These are phyloP conservation scores for Lophochroa leadbeateri DNA, from an alignment of 2,113 vertebrate genomes.

Conservation along the genomic window DNA sequence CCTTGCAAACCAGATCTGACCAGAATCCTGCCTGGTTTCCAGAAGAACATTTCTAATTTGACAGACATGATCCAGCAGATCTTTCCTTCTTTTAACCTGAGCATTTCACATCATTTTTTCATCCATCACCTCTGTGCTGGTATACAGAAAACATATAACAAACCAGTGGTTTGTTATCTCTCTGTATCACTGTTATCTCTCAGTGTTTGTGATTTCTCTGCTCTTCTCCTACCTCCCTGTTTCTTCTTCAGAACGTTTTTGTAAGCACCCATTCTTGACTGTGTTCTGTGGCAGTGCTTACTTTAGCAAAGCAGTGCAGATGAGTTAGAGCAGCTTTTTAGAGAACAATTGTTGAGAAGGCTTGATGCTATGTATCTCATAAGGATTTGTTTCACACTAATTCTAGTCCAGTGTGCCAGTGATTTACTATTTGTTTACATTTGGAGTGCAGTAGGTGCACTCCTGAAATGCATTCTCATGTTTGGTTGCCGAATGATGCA, in stretches of 20 bases:
- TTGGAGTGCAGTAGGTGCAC: neutral
- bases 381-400: neutral
- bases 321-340: neutral
- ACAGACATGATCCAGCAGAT: neutral
- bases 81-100: neutral
- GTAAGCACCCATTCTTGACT: neutral
- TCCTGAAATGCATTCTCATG: neutral
- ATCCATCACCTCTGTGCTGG: neutral
- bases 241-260: neutral
- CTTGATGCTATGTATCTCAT: neutral
- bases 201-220: too few species aligned
- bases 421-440: neutral
- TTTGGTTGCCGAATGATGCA: neutral
- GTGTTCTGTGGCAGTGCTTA: neutral
- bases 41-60: neutral
- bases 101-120: neutral
- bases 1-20: neutral
- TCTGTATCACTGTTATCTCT: too few species aligned
- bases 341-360: neutral
- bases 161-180: too few species aligned
- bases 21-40: neutral
- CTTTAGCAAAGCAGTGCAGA: neutral
- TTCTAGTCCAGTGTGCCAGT: neutral
- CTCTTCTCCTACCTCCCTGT: neutral
- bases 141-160: neutral